These are phyloP conservation scores for Heliconius nattereri DNA, from an alignment of 1,140 invertebrate genomes.

Conservation along the genomic window DNA sequence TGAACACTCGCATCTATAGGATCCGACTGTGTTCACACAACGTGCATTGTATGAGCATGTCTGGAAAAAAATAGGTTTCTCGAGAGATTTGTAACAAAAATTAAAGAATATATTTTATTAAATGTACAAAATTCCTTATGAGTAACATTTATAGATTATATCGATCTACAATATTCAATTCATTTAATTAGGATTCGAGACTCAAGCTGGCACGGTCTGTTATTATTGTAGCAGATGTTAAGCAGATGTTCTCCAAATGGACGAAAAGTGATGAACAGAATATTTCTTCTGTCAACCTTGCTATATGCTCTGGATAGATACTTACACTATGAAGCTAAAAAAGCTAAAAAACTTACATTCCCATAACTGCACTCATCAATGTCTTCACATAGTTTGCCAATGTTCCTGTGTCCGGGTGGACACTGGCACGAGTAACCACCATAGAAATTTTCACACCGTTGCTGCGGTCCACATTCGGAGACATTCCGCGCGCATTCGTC, in stretches of 20 bases:
- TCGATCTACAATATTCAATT: no score
- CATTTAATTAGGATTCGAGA: no score
- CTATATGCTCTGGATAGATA: no score
- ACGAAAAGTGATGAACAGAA: no score
- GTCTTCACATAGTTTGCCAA: constrained; percentile 90
- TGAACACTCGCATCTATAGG: constrained; percentile 90
- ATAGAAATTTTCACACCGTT: constrained; percentile 88
- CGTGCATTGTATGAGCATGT: constrained; percentile 82
- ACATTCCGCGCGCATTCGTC: constrained; percentile 86
- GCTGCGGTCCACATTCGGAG: constrained; percentile 85
- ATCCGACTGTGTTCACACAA: constrained; percentile 91
- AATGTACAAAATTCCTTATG: no score
- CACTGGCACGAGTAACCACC: constrained; percentile 90
- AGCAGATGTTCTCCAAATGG: no score
- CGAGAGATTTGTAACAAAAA: no score
- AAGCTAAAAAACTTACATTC: constrained; percentile 46
- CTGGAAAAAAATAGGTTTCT: constrained; percentile 49
- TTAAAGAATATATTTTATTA: no score
- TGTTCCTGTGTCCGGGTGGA: constrained; percentile 84
- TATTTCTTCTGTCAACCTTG: no score
- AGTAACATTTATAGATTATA: no score
- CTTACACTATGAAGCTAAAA: background rate
- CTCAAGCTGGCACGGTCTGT: no score
- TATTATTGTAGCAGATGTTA: no score
- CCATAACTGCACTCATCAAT: constrained; percentile 90